phyloP scores from a whole-genome alignment of 2,888 invertebrate species.

The Mantis religiosa region DNA sequence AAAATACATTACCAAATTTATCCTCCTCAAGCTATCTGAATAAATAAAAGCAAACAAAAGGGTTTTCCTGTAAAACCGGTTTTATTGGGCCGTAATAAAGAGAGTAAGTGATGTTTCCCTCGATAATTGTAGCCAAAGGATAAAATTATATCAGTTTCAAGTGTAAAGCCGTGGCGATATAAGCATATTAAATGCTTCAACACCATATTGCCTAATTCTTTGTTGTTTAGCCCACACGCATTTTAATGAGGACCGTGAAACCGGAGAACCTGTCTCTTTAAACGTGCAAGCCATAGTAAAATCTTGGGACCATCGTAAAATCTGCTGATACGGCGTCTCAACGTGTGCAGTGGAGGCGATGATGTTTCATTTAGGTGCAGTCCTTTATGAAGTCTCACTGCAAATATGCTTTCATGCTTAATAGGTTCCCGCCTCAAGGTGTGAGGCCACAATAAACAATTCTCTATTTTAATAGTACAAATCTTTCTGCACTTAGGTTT shows the following conservation, averaged over 20 bases:
- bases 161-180: background rate
- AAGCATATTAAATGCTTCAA: background rate
- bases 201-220: background rate
- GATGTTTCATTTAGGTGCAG: no score
- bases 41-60: background rate
- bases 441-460: no score
- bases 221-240: background rate
- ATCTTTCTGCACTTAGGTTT: no score
- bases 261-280: background rate
- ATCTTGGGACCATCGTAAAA: background rate
- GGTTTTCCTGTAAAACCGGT: background rate
- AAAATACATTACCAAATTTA: background rate
- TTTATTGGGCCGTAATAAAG: background rate
- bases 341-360: background rate
- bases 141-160: background rate
- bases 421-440: no score
- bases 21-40: background rate
- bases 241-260: background rate
- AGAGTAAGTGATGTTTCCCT: background rate
- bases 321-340: background rate
- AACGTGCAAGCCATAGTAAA: background rate
- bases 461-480: no score
- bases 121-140: background rate
- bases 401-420: no score
- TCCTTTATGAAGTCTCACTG: no score